Percentiles rank a stretch among this genome's conserved stretches.
These are phyloP conservation scores for Toxotes jaculatrix DNA, from an alignment of 2,113 vertebrate species.

Conservation along the genomic window DNA sequence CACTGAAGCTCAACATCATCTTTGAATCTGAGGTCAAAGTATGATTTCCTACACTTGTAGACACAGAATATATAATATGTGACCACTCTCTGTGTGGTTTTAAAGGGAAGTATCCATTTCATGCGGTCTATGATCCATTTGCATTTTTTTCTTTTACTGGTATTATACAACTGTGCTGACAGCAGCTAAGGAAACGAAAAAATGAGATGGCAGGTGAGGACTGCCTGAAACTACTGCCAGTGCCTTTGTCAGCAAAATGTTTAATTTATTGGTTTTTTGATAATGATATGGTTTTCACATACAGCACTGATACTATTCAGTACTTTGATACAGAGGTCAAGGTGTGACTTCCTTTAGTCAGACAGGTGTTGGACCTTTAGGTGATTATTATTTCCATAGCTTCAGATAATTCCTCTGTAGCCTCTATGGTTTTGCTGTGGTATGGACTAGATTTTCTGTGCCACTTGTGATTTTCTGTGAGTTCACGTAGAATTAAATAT, in stretches of 20 bases:
- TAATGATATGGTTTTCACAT: not conserved
- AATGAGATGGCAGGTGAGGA: not conserved
- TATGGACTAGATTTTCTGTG: not conserved
- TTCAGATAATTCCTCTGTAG: not conserved
- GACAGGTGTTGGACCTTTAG: not conserved
- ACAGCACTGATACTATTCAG: too few species aligned
- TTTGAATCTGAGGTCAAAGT: not conserved
- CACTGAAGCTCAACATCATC: not conserved
- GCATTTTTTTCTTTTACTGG: not conserved
- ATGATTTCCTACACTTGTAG: not conserved
- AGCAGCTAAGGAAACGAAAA: not conserved
- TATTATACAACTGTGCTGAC: not conserved
- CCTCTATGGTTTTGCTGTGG: not conserved
- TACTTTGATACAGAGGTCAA: not conserved
- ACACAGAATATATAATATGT: not conserved
- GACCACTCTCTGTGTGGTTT: not conserved
- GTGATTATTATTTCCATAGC: not conserved
- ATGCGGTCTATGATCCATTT: not conserved
- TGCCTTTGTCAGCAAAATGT: not conserved
- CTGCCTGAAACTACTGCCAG: not conserved
- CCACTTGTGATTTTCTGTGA: not conserved
- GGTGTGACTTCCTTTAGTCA: not conserved
- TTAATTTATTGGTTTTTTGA: not conserved
- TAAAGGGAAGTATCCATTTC: not conserved
- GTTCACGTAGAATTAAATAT: too few species aligned